Conservation (phyloP, 2,113 vertebrate species). For the Myanophis thanlyinensis region DNA sequence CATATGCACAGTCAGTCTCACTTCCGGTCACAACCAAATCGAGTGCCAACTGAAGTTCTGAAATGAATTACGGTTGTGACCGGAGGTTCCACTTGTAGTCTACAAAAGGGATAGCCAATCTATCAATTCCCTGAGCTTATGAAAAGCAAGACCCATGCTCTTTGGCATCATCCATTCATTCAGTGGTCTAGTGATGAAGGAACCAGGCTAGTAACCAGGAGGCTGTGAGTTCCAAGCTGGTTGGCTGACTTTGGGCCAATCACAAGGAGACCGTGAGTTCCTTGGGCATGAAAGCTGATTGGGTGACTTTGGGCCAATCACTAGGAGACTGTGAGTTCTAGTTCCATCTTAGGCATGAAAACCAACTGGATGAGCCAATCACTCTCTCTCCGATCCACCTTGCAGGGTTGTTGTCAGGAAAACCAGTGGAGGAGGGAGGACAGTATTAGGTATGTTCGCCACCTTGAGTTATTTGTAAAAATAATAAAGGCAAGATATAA, state of each 20-base stretch:
- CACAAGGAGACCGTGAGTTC: not conserved
- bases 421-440: not conserved
- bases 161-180: not conserved
- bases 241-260: not conserved
- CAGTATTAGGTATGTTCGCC: not conserved
- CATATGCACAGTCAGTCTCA: too few relatives aligned
- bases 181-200: not conserved
- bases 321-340: not conserved
- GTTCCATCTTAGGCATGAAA: not conserved
- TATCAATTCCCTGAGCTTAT: not conserved
- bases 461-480: not conserved
- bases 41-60: too few relatives aligned
- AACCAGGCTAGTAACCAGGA: not conserved
- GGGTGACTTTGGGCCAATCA: not conserved
- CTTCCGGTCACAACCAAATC: too few relatives aligned
- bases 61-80: too few relatives aligned
- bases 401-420: not conserved
- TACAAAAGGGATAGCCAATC: not conserved
- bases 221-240: not conserved
- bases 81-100: too few relatives aligned
- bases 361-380: not conserved
- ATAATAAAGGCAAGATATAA: not conserved
- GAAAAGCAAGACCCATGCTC: not conserved
- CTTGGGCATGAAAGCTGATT: not conserved
- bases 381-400: not conserved